A percentile compares a stretch with the other conserved stretches of the same genome.
Evolutionary conservation across 2,113 vertebrate genomes (phyloP).

Genomic region (Marmota flaviventris): DNA sequence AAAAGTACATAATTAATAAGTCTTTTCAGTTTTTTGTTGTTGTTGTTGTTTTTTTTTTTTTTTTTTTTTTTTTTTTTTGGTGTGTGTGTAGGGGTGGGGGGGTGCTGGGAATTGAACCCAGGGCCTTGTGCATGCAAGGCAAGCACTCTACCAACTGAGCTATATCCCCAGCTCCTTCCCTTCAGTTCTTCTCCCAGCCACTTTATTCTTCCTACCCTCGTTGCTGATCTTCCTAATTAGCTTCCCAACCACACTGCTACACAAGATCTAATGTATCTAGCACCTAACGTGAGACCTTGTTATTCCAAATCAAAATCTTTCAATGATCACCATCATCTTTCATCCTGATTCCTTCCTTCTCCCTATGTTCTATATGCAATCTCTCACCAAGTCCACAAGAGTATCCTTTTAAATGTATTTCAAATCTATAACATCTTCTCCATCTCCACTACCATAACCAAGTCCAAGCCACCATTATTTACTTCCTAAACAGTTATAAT

Average conservation of each 20-base stretch:
- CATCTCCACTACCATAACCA: not conserved
- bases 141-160: too few species aligned
- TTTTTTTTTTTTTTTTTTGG: too few species aligned
- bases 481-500: constrained; percentile 6
- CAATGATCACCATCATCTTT: constrained; percentile 4
- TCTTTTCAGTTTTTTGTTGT: not conserved
- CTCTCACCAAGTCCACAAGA: constrained; percentile 13
- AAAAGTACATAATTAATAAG: constrained; percentile 34
- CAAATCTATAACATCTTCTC: constrained; percentile 9
- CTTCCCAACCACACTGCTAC: not conserved
- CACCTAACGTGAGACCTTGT: not conserved
- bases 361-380: not conserved
- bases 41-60: not conserved
- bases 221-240: not conserved
- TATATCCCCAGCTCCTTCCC: too few species aligned
- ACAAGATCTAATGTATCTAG: not conserved
- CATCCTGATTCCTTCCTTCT: constrained; percentile 1
- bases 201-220: not conserved
- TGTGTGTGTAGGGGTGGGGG: too few species aligned
- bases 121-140: too few species aligned
- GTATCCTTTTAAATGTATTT: not conserved
- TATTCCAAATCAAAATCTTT: constrained; percentile 16
- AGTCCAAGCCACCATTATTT: not conserved
- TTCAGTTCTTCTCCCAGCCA: not conserved
- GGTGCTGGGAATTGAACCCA: too few species aligned